phyloP scores from a whole-genome alignment of 2,797 vertebrate species.

The Rhinatrema bivittatum region DNA sequence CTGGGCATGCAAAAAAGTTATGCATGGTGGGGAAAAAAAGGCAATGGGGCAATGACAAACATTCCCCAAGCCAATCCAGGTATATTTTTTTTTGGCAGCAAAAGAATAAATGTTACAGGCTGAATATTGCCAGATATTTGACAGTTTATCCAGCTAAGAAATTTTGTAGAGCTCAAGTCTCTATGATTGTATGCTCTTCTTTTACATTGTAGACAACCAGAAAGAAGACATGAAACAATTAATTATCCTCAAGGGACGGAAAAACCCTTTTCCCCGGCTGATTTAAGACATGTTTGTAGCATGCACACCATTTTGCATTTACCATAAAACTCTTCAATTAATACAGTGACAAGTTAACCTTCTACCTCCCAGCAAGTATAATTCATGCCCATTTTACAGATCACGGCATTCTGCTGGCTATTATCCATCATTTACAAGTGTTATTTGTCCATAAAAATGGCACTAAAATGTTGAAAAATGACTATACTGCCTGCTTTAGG shows the following conservation, averaged over 20 bases:
- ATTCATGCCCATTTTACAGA: constrained; percentile 56
- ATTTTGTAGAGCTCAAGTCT: too few species aligned
- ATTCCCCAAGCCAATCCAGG: too few species aligned
- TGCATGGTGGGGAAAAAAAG: too few species aligned
- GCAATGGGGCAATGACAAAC: too few species aligned
- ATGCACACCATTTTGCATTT: constrained; percentile 44
- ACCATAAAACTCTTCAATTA: constrained; percentile 59
- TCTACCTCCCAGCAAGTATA: constrained; percentile 57
- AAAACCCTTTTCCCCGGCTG: constrained; percentile 39
- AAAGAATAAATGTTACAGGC: too few species aligned
- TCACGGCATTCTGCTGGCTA: constrained; percentile 50
- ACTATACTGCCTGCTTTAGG: constrained; percentile 51
- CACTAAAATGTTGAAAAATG: constrained; percentile 70
- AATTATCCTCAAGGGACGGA: constrained; percentile 35
- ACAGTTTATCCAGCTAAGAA: too few species aligned
- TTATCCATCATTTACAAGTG: constrained; percentile 70
- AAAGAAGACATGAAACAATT: constrained; percentile 27
- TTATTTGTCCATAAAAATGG: constrained; percentile 72
- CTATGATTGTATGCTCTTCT: too few species aligned
- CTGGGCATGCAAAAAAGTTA: too few species aligned
- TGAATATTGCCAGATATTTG: too few species aligned
- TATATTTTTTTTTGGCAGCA: too few species aligned
- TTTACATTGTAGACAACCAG: too few species aligned
- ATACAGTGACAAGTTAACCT: constrained; percentile 59
- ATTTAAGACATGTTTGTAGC: constrained; percentile 34